Conservation (phyloP, 2,888 invertebrate genomes). For the Melitaea athalia region DNA sequence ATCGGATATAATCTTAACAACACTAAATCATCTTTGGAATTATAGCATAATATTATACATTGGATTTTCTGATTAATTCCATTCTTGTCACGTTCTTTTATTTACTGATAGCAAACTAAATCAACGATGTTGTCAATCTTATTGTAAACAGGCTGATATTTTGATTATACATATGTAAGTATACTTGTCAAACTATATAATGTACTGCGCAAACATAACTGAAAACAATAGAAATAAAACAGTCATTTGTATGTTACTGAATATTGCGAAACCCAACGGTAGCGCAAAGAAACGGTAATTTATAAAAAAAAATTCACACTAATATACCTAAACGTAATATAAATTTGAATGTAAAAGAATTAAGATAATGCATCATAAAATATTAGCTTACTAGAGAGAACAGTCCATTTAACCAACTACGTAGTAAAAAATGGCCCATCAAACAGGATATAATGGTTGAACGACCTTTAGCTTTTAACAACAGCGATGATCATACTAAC, state of each 20-base stretch:
- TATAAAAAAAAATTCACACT: too few relatives aligned
- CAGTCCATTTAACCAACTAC: neutral
- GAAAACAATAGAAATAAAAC: too few relatives aligned
- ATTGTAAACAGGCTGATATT: neutral
- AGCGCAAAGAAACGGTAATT: too few relatives aligned
- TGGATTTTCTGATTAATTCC: neutral
- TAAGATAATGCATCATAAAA: neutral
- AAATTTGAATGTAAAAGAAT: neutral
- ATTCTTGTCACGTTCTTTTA: neutral
- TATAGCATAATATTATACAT: neutral
- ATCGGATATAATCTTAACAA: neutral
- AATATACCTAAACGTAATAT: too few relatives aligned
- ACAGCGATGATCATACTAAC: constrained; percentile 53
- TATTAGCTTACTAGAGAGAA: constrained; percentile 3
- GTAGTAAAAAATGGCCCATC: constrained; percentile 29
- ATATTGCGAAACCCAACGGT: too few relatives aligned
- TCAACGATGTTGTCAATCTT: neutral
- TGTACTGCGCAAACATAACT: too few relatives aligned
- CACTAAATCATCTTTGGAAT: neutral
- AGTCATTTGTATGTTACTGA: too few relatives aligned
- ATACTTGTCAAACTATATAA: too few relatives aligned
- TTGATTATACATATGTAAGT: too few relatives aligned
- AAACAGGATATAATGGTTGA: constrained; percentile 67
- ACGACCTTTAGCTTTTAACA: constrained; percentile 62
- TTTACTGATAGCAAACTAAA: neutral